A percentile compares a stretch with the other conserved stretches of the same genome.
phyloP scores from a whole-genome alignment of 2,797 vertebrate genomes.

The Cirrhinus mrigala region DNA sequence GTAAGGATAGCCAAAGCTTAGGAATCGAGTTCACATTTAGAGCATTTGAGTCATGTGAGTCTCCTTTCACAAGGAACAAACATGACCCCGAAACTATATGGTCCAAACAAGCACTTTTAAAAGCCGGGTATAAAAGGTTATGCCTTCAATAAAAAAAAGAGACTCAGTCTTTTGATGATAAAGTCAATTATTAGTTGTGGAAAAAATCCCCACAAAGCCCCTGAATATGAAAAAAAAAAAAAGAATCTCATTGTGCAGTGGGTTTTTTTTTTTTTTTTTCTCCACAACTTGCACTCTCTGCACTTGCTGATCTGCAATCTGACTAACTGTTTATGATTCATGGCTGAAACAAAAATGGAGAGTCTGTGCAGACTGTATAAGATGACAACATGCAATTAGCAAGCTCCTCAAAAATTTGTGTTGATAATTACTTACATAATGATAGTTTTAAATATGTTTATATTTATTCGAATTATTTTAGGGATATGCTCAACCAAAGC shows the following conservation, averaged over 20 bases:
- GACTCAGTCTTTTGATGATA: neutral
- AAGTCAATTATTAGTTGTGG: neutral
- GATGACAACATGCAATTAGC: neutral
- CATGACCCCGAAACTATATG: neutral
- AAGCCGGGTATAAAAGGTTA: neutral
- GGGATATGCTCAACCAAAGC: too few relatives aligned
- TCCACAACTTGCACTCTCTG: neutral
- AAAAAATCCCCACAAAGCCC: neutral
- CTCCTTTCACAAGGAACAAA: neutral
- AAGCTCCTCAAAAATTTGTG: neutral
- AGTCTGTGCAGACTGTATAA: neutral
- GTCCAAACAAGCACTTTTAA: neutral
- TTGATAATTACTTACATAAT: neutral
- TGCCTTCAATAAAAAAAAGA: neutral
- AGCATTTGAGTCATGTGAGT: neutral
- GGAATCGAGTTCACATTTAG: neutral
- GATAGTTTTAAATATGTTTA: too few relatives aligned
- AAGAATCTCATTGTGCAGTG: too few relatives aligned
- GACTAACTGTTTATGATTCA: conserved; percentile 1
- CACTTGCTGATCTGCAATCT: neutral
- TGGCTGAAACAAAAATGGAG: neutral
- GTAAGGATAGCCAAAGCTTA: neutral
- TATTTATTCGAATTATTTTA: too few relatives aligned
- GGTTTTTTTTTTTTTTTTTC: neutral
- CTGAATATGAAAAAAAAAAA: neutral